Percentiles rank a stretch among this genome's conserved stretches.
Evolutionary conservation across 2,113 vertebrate species (phyloP).

Genomic region (Bufo bufo): DNA sequence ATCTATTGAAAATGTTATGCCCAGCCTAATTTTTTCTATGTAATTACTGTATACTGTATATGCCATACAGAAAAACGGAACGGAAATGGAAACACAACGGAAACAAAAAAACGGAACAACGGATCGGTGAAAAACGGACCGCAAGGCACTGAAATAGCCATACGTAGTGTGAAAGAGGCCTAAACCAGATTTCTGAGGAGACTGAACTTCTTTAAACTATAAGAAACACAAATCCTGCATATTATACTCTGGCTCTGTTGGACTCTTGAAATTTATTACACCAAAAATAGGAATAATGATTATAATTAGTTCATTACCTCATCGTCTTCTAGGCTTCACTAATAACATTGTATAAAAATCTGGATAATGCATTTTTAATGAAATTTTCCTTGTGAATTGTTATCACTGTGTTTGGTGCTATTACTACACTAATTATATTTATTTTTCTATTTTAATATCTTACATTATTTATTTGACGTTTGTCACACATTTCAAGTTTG

Average conservation of each 20-base stretch:
- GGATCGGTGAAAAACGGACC: too few relatives aligned
- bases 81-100: too few relatives aligned
- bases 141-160: too few relatives aligned
- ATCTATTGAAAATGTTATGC: too few relatives aligned
- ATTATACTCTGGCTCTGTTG: not conserved
- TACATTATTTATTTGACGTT: slow-evolving; percentile 24
- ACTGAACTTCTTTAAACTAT: not conserved
- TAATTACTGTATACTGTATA: too few relatives aligned
- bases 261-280: slow-evolving; percentile 9
- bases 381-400: slow-evolving; percentile 9
- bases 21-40: too few relatives aligned
- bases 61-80: too few relatives aligned
- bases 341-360: not conserved
- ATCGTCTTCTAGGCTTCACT: not conserved
- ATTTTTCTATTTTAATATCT: slow-evolving; percentile 34
- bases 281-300: not conserved
- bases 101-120: too few relatives aligned
- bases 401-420: not conserved
- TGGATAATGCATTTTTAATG: slow-evolving; percentile 30
- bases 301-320: slow-evolving; percentile 12
- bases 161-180: too few relatives aligned
- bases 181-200: too few relatives aligned
- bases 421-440: slow-evolving; percentile 36
- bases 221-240: not conserved
- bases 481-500: slow-evolving; percentile 13